Percentiles rank a stretch among this genome's conserved stretches.
Evolutionary conservation across 2,797 vertebrate species (phyloP).

Genomic region (Acridotheres tristis): DNA sequence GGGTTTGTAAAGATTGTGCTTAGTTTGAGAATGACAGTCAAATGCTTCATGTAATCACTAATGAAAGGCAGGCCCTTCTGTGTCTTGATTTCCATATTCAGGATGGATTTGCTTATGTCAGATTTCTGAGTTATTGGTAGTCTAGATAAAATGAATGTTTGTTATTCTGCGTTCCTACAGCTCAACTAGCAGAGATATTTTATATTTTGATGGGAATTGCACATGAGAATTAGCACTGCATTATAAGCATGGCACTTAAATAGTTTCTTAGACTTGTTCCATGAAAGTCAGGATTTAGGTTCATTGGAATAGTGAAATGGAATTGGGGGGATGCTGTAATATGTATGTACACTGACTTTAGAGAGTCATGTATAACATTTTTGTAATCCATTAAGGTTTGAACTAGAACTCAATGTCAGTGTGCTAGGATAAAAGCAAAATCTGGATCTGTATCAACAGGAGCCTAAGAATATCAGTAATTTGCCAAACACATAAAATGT

Average conservation of each 20-base stretch:
- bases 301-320: neutral
- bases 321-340: neutral
- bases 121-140: neutral
- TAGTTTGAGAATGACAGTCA: neutral
- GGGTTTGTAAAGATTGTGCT: rapidly evolving
- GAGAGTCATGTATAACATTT: neutral
- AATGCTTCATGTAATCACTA: neutral
- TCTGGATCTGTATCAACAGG: neutral
- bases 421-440: neutral
- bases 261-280: neutral
- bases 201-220: neutral
- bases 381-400: neutral
- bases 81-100: neutral
- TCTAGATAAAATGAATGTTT: neutral
- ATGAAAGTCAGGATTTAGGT: neutral
- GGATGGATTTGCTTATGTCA: neutral
- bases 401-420: neutral
- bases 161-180: neutral
- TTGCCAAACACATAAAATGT: neutral
- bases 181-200: neutral
- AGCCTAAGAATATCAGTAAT: neutral
- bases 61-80: neutral
- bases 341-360: neutral
- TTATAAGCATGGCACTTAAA: neutral
- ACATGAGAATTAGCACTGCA: neutral